Evolutionary conservation across 2,888 invertebrate species (phyloP), one percentile per base, ranked within the genome.

Genomic region (Myopa testacea): DNA sequence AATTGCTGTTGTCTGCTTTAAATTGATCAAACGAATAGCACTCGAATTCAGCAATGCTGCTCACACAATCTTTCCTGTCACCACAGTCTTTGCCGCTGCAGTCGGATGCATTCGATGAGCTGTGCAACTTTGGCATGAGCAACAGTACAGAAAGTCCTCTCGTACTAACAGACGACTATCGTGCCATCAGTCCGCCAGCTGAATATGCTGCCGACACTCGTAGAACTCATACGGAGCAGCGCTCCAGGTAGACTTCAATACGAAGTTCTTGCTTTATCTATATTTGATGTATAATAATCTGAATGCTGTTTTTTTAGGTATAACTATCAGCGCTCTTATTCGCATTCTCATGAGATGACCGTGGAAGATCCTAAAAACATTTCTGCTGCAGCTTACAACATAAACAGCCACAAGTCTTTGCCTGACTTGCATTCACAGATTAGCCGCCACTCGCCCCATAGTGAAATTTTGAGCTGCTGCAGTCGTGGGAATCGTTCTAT

Each of bases 361-460:
- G 90, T 91, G 1, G 91, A 91, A 78, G 81, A 81, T 75, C 40
- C 79, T 6, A 81, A 83, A 67, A 80, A 81, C 72, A 79, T 78
- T 4, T 14, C 75, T 52, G 82, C 85, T 58, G 86, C 87, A 34
- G 86, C 88, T 50, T 90, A 90, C 79, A 92, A 92, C 83, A 93
- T 92, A 82, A 93, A 92, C 84, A 92, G 92, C 80, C 96, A 96
- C 90, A 96, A 96, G 86, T 96, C 96, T 55, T 90, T 96, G 83
- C 96, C 96, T 0, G 95, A 95, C 87, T 90, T 95, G 73, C 94
- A 94, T 84, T 92, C 93, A 19, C 92, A 93, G 83, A 91, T 92
- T 19, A 89, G 88, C 81, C 86, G 90, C 0, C 89, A 90, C 76
- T 90, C 90, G 77, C 90, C 90, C 74, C 90, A 90, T 78, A 90